phyloP scores from a whole-genome alignment of 2,797 vertebrate species.

The Perodicticus potto region DNA sequence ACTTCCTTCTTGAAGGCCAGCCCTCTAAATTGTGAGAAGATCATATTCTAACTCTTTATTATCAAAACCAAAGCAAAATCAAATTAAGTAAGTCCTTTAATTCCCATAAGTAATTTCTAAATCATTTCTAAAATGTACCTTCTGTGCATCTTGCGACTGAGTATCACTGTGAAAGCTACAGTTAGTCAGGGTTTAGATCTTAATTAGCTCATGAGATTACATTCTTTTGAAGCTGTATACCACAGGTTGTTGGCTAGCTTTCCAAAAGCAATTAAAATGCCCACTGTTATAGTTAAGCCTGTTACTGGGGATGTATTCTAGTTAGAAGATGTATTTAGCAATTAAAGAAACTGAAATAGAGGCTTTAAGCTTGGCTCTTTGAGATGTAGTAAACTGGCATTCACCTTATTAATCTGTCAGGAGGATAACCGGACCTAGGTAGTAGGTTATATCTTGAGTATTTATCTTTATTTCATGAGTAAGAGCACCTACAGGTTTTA shows the following conservation, averaged over 20 bases:
- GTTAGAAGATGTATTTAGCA: slow-evolving; percentile 75
- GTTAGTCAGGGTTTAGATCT: slow-evolving; percentile 86
- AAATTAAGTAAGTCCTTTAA: slow-evolving; percentile 72
- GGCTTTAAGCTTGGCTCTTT: slow-evolving; percentile 54
- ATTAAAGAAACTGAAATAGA: slow-evolving; percentile 64
- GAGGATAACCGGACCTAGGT: neutral
- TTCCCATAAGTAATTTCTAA: slow-evolving; percentile 83
- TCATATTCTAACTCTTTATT: slow-evolving; percentile 70
- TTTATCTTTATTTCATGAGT: slow-evolving; percentile 42
- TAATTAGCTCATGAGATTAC: slow-evolving; percentile 84
- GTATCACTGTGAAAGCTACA: slow-evolving; percentile 61
- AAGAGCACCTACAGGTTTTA: neutral
- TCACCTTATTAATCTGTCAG: neutral
- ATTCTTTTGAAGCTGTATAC: slow-evolving; percentile 83
- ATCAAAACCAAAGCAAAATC: slow-evolving; percentile 76
- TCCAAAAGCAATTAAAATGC: slow-evolving; percentile 83
- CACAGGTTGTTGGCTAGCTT: slow-evolving; percentile 84
- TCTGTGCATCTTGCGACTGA: slow-evolving; percentile 67
- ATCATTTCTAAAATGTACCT: slow-evolving; percentile 76
- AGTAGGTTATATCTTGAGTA: neutral
- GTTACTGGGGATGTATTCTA: slow-evolving; percentile 72
- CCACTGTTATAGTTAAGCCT: slow-evolving; percentile 73
- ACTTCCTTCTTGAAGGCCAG: slow-evolving; percentile 17
- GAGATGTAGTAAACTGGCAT: neutral
- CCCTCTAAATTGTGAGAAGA: slow-evolving; percentile 66